Percentiles rank a stretch among this genome's conserved stretches.
phyloP scores from a whole-genome alignment of 2,888 invertebrate genomes.

The Hirtodrosophila histrioides region DNA sequence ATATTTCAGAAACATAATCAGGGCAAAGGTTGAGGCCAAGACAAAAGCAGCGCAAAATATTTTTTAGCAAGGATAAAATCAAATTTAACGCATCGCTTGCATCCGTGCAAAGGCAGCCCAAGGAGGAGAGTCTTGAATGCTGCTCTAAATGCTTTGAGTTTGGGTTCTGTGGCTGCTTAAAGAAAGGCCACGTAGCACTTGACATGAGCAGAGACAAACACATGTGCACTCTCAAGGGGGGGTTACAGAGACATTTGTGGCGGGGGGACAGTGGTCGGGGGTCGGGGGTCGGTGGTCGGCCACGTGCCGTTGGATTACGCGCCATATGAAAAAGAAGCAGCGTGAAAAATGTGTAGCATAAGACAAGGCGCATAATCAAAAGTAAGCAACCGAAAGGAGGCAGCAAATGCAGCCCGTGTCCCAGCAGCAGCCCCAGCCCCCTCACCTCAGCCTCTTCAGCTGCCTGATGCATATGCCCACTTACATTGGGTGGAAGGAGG shows the following conservation, averaged over 20 bases:
- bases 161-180: slow-evolving; percentile 37
- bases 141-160: slow-evolving; percentile 40
- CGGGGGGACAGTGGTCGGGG: not conserved
- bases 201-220: slow-evolving; percentile 62
- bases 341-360: slow-evolving; percentile 68
- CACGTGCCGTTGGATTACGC: slow-evolving; percentile 67
- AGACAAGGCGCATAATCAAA: slow-evolving; percentile 72
- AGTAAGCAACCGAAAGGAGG: slow-evolving; percentile 42
- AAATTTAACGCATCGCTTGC: slow-evolving; percentile 76
- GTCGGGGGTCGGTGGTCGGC: slow-evolving; percentile 7
- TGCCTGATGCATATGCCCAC: slow-evolving; percentile 8
- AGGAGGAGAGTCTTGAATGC: slow-evolving; percentile 13
- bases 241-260: slow-evolving; percentile 14
- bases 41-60: slow-evolving; percentile 40
- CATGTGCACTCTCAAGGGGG: slow-evolving; percentile 14
- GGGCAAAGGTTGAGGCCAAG: slow-evolving; percentile 51
- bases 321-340: slow-evolving; percentile 47
- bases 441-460: not conserved
- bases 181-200: slow-evolving; percentile 77
- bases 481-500: slow-evolving; percentile 3
- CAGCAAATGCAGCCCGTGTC: not conserved
- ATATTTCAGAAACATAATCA: slow-evolving; percentile 50
- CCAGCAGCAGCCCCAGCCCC: not conserved
- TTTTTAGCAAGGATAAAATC: slow-evolving; percentile 71
- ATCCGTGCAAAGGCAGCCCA: slow-evolving; percentile 35